phyloP scores from a whole-genome alignment of 92 coral and sea anemone species.

The Micromussa lordhowensis region DNA sequence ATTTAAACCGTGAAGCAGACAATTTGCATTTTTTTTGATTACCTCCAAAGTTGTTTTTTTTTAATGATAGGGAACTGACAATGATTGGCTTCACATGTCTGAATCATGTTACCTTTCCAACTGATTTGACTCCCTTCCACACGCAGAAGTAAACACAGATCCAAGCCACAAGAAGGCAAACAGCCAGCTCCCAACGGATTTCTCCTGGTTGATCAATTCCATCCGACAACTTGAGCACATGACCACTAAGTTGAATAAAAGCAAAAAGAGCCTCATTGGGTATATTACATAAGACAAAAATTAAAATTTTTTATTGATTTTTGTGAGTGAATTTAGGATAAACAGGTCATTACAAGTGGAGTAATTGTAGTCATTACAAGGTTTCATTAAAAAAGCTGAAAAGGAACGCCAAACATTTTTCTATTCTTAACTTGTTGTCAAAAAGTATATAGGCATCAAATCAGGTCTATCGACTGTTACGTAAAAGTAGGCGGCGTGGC shows the following conservation, averaged over 20 bases:
- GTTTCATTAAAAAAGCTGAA: too few relatives aligned
- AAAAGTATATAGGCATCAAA: background rate
- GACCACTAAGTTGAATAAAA: slow-evolving; percentile 18
- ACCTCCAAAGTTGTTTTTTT: too few relatives aligned
- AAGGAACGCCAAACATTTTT: too few relatives aligned
- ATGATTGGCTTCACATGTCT: too few relatives aligned
- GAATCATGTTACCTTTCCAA: slow-evolving; percentile 45
- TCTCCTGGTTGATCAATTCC: slow-evolving; percentile 63
- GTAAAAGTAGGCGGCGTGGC: too few relatives aligned
- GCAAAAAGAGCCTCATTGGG: background rate
- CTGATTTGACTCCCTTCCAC: slow-evolving; percentile 70
- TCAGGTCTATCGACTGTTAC: background rate
- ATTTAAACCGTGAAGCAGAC: too few relatives aligned
- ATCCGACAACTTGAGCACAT: slow-evolving; percentile 56
- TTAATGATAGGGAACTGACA: too few relatives aligned
- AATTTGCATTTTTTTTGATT: too few relatives aligned
- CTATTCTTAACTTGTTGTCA: background rate
- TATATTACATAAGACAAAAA: background rate
- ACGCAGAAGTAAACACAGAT: slow-evolving; percentile 65
- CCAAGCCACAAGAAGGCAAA: slow-evolving; percentile 61
- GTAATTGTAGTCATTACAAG: too few relatives aligned
- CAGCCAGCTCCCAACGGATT: slow-evolving; percentile 53
- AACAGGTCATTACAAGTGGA: too few relatives aligned
- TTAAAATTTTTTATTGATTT: too few relatives aligned
- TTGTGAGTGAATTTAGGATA: too few relatives aligned